phyloP scores from a whole-genome alignment of 2,797 vertebrate species.

The Acropternis orthonyx region DNA sequence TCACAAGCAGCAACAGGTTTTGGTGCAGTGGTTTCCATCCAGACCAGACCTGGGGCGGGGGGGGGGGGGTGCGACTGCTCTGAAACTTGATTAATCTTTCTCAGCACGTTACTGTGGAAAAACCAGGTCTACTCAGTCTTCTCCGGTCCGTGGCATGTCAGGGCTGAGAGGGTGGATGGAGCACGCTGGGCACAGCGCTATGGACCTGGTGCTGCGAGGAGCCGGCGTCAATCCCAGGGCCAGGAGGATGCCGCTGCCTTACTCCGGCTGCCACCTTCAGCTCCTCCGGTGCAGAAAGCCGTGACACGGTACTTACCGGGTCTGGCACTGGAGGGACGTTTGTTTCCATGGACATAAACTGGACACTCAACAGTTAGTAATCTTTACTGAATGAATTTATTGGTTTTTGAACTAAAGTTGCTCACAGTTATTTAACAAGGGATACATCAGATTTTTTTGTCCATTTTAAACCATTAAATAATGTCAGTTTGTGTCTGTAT shows the following conservation, averaged over 20 bases:
- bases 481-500: slow-evolving; percentile 74
- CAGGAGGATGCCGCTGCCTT: not conserved
- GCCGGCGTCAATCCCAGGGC: rapidly evolving
- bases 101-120: rapidly evolving
- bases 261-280: not conserved
- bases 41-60: not conserved
- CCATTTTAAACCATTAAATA: slow-evolving; percentile 84
- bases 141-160: rapidly evolving
- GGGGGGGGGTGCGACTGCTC: not conserved
- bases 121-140: not conserved
- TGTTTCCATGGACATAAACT: slow-evolving; percentile 37
- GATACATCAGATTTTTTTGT: slow-evolving; percentile 86
- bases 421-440: slow-evolving; percentile 95
- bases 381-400: slow-evolving; percentile 93
- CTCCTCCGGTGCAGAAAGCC: not conserved
- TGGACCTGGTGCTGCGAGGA: not conserved
- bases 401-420: slow-evolving; percentile 91
- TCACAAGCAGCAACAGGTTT: not conserved
- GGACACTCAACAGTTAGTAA: slow-evolving; percentile 73
- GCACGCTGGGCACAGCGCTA: rapidly evolving
- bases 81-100: not conserved
- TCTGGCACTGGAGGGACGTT: not conserved
- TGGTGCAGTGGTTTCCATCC: not conserved
- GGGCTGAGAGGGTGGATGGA: not conserved
- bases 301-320: rapidly evolving